Base-by-base conservation (phyloP, 2,797 vertebrate species). In the Pseudomugil tenellus region DNA sequence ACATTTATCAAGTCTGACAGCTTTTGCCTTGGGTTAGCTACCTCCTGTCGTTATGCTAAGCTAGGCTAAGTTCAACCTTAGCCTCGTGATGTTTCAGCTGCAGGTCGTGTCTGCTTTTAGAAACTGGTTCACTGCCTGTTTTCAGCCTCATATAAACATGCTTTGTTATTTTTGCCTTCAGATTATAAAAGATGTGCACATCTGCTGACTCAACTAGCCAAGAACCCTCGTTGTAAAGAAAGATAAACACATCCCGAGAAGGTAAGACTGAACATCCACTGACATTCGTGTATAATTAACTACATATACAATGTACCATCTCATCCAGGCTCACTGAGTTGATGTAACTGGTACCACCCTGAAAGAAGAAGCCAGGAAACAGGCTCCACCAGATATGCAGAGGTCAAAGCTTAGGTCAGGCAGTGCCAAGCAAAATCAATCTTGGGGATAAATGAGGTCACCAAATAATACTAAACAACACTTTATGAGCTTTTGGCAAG, bases 101-200 rank as follows among this genome's bases (percentile, higher is more conserved):
- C n/a, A 28, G 55, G 28, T 63, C 21, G 0, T 49, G 46, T 65
- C 54, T 53, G 34, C 17, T 63, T 64, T 74, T 70, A 58, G 49
- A 58, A 37, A 23, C 11, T 23, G 52, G n/a, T 14, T 6, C 11
- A 31, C 35, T 37, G 3, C 13, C 9, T 61, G 59, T 59, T 65
- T 35, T 7, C 17, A 58, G 51, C 21, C 58, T 0, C 39, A 37
- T 29, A 58, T 49, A 35, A 74, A 69, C 65, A 31, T 1, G 11
- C 32, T 58, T 25, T 84, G 52, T 60, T 77, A 39, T 79, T 74
- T 59, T 60, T 41, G 59, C 35, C 32, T 51, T 19, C 87, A 99
- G 97, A 96, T 92, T 99, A 96, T 83, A 97, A 94, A 90, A 88
- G 97, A 91, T 99, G 97, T 84, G 97, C 96, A 84, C 94, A 94